A percentile compares a stretch with the other conserved stretches of the same genome.
These are phyloP conservation scores for Calliscelio sp. DNA, from an alignment of 2,888 invertebrate genomes.

Conservation along the genomic window DNA sequence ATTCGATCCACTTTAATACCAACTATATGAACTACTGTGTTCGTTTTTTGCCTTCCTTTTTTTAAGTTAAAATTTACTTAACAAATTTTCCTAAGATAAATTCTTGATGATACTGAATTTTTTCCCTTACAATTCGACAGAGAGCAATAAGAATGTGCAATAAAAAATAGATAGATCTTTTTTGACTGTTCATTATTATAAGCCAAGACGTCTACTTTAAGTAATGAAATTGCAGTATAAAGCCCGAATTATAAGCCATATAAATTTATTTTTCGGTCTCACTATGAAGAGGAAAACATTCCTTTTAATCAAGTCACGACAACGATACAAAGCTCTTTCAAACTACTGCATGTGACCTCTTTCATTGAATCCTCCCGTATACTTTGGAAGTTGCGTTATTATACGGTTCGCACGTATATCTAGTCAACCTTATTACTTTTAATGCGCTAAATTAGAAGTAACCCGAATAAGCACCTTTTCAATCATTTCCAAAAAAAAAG, in stretches of 20 bases:
- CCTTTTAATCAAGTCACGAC: slow-evolving; percentile 54
- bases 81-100: too few relatives aligned
- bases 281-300: slow-evolving; percentile 48
- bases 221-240: slow-evolving; percentile 25
- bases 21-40: neutral
- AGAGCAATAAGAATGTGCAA: too few relatives aligned
- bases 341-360: slow-evolving; percentile 36
- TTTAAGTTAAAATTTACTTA: too few relatives aligned
- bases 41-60: too few relatives aligned
- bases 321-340: slow-evolving; percentile 47
- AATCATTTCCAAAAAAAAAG: too few relatives aligned
- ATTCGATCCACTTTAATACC: slow-evolving; percentile 2
- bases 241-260: slow-evolving; percentile 30
- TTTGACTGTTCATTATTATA: too few relatives aligned
- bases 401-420: slow-evolving; percentile 20
- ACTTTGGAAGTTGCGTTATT: neutral
- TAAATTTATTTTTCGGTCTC: slow-evolving; percentile 32
- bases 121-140: too few relatives aligned
- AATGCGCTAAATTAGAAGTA: slow-evolving; percentile 17
- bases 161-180: too few relatives aligned
- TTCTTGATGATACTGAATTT: too few relatives aligned
- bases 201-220: neutral
- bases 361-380: slow-evolving; percentile 41
- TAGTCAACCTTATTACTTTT: neutral
- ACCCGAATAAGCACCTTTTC: neutral